Conservation (phyloP, 1,140 invertebrate species). For the Gryon sp. region DNA sequence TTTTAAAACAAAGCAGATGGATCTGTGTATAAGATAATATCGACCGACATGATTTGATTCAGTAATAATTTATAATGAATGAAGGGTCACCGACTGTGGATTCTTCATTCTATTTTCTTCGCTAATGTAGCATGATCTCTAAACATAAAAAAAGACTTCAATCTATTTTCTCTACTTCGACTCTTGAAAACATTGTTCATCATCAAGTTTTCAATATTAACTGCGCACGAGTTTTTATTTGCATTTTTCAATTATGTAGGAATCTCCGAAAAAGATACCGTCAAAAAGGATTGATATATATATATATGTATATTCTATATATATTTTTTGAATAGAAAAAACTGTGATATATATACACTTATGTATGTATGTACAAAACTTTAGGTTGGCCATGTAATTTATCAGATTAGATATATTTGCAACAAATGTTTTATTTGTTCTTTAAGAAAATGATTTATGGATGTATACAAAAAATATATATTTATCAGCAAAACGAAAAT, state of each 20-base stretch:
- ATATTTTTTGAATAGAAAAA: conserved; percentile 16
- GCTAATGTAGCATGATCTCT: conserved; percentile 20
- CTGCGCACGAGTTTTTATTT: conserved; percentile 8
- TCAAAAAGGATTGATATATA: conserved; percentile 2
- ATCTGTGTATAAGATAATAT: too few species aligned
- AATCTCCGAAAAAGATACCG: conserved; percentile 10
- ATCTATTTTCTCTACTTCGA: conserved; percentile 16
- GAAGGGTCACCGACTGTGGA: too few species aligned
- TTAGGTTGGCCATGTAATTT: conserved; percentile 16
- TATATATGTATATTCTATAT: conserved; percentile 11
- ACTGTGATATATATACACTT: conserved; percentile 38
- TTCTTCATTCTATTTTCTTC: background rate
- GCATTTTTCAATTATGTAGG: conserved; percentile 4
- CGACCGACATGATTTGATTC: too few species aligned
- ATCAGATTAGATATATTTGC: conserved; percentile 41
- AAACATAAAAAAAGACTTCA: conserved; percentile 11
- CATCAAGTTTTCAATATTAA: background rate
- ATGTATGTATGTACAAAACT: too few species aligned
- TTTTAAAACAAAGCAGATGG: too few species aligned
- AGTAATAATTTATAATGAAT: too few species aligned
- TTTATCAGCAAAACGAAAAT: conserved; percentile 20
- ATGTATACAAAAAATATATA: conserved; percentile 27
- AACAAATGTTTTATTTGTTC: conserved; percentile 19
- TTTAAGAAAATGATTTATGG: conserved; percentile 9
- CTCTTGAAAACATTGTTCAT: background rate